A percentile compares a stretch with the other conserved stretches of the same genome.
Conservation (phyloP, 2,797 vertebrate genomes). For the Scolopax rusticola region DNA sequence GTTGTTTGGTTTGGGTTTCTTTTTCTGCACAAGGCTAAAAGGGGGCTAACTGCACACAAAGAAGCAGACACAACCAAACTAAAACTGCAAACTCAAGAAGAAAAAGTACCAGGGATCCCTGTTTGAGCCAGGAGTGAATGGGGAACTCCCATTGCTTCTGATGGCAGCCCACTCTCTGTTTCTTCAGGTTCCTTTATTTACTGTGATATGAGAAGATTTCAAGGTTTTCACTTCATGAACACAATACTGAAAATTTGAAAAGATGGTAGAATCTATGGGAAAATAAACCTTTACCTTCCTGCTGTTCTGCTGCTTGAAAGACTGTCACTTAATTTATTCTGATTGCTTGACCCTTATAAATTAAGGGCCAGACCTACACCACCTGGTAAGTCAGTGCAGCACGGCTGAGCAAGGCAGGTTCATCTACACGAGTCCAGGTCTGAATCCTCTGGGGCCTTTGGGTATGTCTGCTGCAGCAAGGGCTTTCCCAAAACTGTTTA, state of each 20-base stretch:
- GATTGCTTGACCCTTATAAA: neutral
- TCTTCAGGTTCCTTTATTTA: neutral
- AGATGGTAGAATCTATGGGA: neutral
- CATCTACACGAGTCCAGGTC: neutral
- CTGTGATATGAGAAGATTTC: neutral
- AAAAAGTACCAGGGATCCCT: neutral
- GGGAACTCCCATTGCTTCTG: neutral
- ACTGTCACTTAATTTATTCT: neutral
- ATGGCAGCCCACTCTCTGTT: neutral
- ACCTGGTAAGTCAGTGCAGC: neutral
- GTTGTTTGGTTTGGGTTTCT: neutral
- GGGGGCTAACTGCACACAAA: neutral
- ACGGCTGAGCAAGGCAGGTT: neutral
- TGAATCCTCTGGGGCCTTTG: neutral
- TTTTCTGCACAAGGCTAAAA: neutral
- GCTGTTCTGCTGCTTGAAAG: neutral
- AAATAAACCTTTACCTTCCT: neutral
- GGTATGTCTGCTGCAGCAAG: neutral
- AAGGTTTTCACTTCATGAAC: neutral
- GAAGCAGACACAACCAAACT: neutral
- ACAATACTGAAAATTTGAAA: neutral
- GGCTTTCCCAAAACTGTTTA: neutral
- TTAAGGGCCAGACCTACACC: neutral
- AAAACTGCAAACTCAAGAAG: neutral
- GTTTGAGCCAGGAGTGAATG: neutral